Evolutionary conservation across 1,140 invertebrate species (phyloP).

Genomic region (Drosophila ficusphila): DNA sequence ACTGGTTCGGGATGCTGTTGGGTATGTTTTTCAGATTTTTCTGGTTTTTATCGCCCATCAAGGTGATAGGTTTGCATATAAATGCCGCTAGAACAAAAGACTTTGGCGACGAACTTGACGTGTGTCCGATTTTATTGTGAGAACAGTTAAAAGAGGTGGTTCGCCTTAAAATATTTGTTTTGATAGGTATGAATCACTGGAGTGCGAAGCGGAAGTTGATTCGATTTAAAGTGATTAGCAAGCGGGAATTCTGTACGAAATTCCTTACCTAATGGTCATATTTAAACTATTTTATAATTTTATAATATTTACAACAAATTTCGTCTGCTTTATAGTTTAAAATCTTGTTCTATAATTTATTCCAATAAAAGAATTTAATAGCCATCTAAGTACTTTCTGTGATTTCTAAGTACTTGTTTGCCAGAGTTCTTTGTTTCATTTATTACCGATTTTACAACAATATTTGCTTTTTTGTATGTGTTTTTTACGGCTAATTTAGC

Average conservation of each 20-base stretch:
- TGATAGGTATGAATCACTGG: neutral
- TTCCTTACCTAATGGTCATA: neutral
- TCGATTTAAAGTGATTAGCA: neutral
- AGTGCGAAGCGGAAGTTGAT: neutral
- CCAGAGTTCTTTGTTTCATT: too few species aligned
- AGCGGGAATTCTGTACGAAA: neutral
- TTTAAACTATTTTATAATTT: too few species aligned
- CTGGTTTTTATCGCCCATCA: conserved; percentile 43
- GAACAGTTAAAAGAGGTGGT: neutral
- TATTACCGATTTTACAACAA: neutral
- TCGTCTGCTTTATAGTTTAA: too few species aligned
- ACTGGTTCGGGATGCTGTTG: conserved; percentile 31
- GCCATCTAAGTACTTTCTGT: too few species aligned
- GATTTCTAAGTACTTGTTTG: neutral
- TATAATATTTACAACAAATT: too few species aligned
- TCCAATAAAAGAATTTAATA: too few species aligned
- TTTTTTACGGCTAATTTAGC: conserved; percentile 70
- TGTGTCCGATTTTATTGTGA: conserved; percentile 12
- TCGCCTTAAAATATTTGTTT: neutral
- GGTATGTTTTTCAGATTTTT: conserved; percentile 41
- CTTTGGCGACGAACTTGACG: conserved; percentile 63
- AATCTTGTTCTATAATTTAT: neutral
- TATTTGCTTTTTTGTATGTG: neutral
- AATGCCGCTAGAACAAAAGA: conserved; percentile 74
- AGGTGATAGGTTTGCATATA: conserved; percentile 57